Evolutionary conservation across 2,888 invertebrate genomes (phyloP), one percentile per base, ranked within the genome.

Genomic region (Drosophila mulleri): DNA sequence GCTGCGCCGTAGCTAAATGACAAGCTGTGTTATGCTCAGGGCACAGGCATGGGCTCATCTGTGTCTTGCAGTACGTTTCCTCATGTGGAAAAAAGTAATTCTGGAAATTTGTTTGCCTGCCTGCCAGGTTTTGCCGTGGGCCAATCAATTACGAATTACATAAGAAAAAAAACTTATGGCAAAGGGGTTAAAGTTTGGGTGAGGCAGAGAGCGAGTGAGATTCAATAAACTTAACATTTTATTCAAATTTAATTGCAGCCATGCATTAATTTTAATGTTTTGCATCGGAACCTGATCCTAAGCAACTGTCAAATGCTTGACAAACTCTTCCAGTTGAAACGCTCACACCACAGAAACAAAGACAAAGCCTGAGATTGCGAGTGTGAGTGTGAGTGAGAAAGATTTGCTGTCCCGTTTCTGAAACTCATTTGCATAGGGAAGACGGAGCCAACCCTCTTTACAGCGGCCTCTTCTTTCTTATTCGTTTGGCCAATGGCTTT

Each of bases 171-270:
- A 67, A 59, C 23, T 23, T 37, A 14, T 41, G 26, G 39, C n/a
- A 18, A 41, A 29, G 26, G 39, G 26, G 29, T 41, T n/a, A 14
- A 26, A 12, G 41, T 41, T 41, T 29, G 66, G 64, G 53, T 58
- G 48, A 57, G 50, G 3, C 18, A 11, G 47, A 9, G 47, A 39
- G 37, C 14, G 14, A 48, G 48, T 8, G 45, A 59, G 59, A 58
- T 66, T 56, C 67, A 67, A 76, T 84, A 84, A 84, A 71, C 74
- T 80, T 68, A n/a, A 53, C 66, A 82, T 85, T 88, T 88, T 88
- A 84, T 84, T 85, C 80, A 84, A 88, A 84, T 84, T 88, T 78
- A 84, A 84, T 84, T 84, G 78, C 85, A 66, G 67, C 35, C 79
- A 66, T 74, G 78, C 87, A 86, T 86, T 80, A 78, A 83, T 82